Evolutionary conservation across 1,140 invertebrate species (phyloP), one percentile per base, ranked within the genome.

Genomic region (Musca domestica): DNA sequence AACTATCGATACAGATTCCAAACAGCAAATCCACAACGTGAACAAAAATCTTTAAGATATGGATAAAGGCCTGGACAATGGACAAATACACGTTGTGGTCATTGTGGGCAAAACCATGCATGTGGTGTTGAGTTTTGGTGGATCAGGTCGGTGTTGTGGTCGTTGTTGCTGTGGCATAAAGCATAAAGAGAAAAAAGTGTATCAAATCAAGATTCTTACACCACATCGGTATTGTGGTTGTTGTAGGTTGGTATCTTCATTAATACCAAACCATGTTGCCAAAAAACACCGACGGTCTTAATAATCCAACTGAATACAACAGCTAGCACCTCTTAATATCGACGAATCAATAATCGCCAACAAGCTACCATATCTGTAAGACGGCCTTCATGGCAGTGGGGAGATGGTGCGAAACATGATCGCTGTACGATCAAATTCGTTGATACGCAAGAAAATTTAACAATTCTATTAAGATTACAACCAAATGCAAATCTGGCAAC

Each of bases 381-480:
- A 10, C 34, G 10, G 6, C 34, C n/a, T n/a, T n/a, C 12, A 41
- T 41, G 10, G 34, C 5, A 12, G 15, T 25, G 10, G 14, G 23
- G 15, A 54, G 23, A 25, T 20, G 22, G 23, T 1, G 22, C 3
- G 17, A 19, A 61, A 61, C 56, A 61, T 61, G 56, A 34, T 61
- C 56, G 56, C 27, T 61, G 56, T 61, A 61, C 27, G 27, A 61
- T 61, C 56, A 61, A 61, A 61, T 61, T 61, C 56, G 56, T 12
- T 61, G 27, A 61, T 61, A 61, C 56, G 27, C 30, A 17, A 34
- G 27, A 19, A 34, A 61, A 61, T 61, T 61, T 69, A 64, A 69
- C 51, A 69, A 54, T 69, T 69, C 67, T 64, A 69, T 69, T 69
- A 69, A 69, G 67, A 69, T 69, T 65, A 41, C 67, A 68, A 69